These are phyloP conservation scores for Acanthurus lineatus DNA, from an alignment of 2,797 vertebrate genomes.

Conservation along the genomic window DNA sequence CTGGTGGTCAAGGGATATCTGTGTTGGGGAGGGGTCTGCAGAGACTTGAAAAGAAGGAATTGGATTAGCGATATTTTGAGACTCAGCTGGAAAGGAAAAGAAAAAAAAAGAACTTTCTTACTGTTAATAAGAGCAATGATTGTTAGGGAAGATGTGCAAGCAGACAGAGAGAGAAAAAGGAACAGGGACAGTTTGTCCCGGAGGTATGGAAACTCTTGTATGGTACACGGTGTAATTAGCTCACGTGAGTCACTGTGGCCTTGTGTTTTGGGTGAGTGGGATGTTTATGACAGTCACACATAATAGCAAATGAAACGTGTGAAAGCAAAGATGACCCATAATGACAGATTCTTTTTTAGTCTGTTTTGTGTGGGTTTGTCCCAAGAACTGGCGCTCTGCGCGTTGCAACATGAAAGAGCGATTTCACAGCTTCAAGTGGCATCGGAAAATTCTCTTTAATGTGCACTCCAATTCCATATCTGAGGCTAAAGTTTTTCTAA, in stretches of 20 bases:
- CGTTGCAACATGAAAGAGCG: slow-evolving; percentile 68
- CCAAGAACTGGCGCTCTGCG: slow-evolving; percentile 56
- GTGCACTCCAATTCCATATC: slow-evolving; percentile 68
- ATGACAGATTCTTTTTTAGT: slow-evolving; percentile 65
- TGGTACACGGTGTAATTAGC: slow-evolving; percentile 57
- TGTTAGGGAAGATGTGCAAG: slow-evolving; percentile 44
- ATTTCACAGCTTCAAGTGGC: slow-evolving; percentile 77
- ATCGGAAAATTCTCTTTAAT: slow-evolving; percentile 73
- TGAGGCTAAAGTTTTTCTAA: slow-evolving; percentile 34
- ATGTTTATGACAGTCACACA: slow-evolving; percentile 68
- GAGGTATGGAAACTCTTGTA: slow-evolving; percentile 45
- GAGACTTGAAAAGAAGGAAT: slow-evolving; percentile 60
- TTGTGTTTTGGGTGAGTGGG: slow-evolving; percentile 57
- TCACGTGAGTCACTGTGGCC: slow-evolving; percentile 56
- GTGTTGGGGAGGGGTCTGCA: slow-evolving; percentile 33
- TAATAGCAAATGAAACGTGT: slow-evolving; percentile 57
- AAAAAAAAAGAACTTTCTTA: slow-evolving; percentile 18
- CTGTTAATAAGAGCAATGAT: slow-evolving; percentile 18
- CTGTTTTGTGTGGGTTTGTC: slow-evolving; percentile 69
- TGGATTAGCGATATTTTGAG: slow-evolving; percentile 62
- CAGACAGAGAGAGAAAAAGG: slow-evolving; percentile 24
- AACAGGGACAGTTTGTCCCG: slow-evolving; percentile 54
- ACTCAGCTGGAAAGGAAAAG: slow-evolving; percentile 49
- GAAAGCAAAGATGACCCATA: slow-evolving; percentile 73
- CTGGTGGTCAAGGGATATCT: slow-evolving; percentile 49